A percentile compares a stretch with the other conserved stretches of the same genome.
These are phyloP conservation scores for Microcebus tavaratra DNA, from an alignment of 2,113 vertebrate species.

Conservation along the genomic window DNA sequence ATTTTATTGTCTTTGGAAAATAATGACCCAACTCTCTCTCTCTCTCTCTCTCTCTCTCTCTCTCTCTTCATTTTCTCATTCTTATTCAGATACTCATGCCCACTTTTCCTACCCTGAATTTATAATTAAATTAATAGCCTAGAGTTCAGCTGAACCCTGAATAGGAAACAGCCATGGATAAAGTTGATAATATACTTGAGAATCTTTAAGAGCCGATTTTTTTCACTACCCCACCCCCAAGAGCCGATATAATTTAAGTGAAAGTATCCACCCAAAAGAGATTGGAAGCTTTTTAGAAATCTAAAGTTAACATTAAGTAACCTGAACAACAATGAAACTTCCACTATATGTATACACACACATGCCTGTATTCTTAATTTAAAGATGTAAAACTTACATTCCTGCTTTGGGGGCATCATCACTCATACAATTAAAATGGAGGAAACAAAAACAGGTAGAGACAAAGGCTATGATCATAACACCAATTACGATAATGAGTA, in stretches of 20 bases:
- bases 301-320: slow-evolving; percentile 1
- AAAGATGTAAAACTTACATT: slow-evolving; percentile 45
- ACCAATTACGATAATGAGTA: neutral
- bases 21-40: neutral
- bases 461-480: neutral
- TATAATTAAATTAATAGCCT: neutral
- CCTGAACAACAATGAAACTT: neutral
- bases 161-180: neutral
- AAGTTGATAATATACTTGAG: slow-evolving; percentile 4
- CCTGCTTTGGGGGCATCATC: rapidly evolving
- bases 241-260: neutral
- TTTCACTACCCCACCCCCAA: neutral
- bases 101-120: slow-evolving; percentile 13
- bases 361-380: neutral
- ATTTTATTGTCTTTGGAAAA: slow-evolving; percentile 41
- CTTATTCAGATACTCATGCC: neutral
- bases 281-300: neutral
- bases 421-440: neutral
- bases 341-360: neutral
- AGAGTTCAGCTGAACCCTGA: neutral
- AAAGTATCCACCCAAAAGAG: neutral
- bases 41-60: neutral
- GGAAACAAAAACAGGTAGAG: neutral
- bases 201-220: slow-evolving; percentile 37
- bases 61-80: neutral